Conservation (phyloP, 2,113 vertebrate genomes). For the Dolichotis patagonum region DNA sequence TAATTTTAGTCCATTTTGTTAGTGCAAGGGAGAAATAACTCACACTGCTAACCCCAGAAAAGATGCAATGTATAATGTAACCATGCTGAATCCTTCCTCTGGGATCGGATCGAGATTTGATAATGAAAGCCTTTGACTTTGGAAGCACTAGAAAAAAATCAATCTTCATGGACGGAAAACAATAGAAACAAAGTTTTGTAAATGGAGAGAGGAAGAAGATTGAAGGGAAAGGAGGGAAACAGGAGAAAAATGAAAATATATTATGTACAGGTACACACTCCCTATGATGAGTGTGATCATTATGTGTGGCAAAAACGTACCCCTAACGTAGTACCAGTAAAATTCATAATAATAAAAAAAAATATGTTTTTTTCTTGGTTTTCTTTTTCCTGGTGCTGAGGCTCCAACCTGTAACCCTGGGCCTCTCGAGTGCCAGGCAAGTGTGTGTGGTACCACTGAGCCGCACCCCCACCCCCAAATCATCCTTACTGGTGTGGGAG, state of each 20-base stretch:
- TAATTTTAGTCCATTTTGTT: conserved; percentile 5
- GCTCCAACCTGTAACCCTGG: background rate
- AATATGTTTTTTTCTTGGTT: background rate
- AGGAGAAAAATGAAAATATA: background rate
- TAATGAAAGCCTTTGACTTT: conserved; percentile 27
- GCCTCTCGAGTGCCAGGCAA: background rate
- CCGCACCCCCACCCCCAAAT: background rate
- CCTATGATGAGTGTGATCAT: background rate
- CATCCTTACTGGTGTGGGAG: conserved; percentile 1
- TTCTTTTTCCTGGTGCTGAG: background rate
- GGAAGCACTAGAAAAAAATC: background rate
- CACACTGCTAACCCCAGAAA: background rate
- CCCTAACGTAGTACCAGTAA: background rate
- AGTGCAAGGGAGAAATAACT: background rate
- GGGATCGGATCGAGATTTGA: background rate
- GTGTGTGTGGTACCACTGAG: background rate
- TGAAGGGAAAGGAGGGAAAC: background rate
- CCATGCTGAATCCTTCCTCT: background rate
- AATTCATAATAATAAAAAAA: background rate
- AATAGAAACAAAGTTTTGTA: background rate
- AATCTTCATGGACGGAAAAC: background rate
- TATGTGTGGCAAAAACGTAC: background rate
- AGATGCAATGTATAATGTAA: conserved; percentile 48
- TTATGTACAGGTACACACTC: background rate
- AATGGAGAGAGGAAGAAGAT: background rate